These are phyloP conservation scores for Drosophila repletoides DNA, from an alignment of 1,140 invertebrate species.

Conservation along the genomic window DNA sequence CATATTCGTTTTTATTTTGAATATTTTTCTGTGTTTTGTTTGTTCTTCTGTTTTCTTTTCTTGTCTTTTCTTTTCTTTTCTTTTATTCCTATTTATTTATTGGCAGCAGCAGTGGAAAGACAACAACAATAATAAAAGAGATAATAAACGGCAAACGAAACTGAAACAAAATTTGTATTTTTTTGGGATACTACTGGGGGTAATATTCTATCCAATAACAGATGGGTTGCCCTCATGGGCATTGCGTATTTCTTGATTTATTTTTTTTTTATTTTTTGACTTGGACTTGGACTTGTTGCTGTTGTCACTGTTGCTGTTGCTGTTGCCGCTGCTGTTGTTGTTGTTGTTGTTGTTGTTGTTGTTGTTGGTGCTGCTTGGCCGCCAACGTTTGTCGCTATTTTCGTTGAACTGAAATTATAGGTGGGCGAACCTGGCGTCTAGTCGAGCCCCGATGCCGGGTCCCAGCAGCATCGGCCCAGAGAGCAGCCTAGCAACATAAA, in stretches of 20 bases:
- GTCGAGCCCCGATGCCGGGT: slow-evolving; percentile 14
- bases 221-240: slow-evolving; percentile 22
- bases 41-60: slow-evolving; percentile 1
- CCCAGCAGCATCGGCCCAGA: slow-evolving; percentile 32
- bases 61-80: not conserved
- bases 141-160: not conserved
- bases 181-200: not conserved
- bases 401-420: slow-evolving; percentile 29
- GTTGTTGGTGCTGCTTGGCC: slow-evolving; percentile 24
- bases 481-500: slow-evolving; percentile 29
- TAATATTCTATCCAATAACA: not conserved
- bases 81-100: slow-evolving; percentile 33
- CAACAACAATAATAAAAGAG: not conserved
- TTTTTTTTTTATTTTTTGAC: slow-evolving; percentile 44
- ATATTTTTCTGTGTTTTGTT: slow-evolving; percentile 32
- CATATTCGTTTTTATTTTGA: slow-evolving; percentile 53
- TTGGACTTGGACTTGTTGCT: slow-evolving; percentile 73
- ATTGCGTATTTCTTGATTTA: slow-evolving; percentile 22
- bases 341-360: slow-evolving; percentile 29
- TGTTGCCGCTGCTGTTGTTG: slow-evolving; percentile 34
- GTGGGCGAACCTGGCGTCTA: slow-evolving; percentile 63
- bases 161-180: not conserved
- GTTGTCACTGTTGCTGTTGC: slow-evolving; percentile 18
- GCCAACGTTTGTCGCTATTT: slow-evolving; percentile 55
- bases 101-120: slow-evolving; percentile 10